phyloP scores from a whole-genome alignment of 2,797 vertebrate species.

The Eulemur rubriventer region DNA sequence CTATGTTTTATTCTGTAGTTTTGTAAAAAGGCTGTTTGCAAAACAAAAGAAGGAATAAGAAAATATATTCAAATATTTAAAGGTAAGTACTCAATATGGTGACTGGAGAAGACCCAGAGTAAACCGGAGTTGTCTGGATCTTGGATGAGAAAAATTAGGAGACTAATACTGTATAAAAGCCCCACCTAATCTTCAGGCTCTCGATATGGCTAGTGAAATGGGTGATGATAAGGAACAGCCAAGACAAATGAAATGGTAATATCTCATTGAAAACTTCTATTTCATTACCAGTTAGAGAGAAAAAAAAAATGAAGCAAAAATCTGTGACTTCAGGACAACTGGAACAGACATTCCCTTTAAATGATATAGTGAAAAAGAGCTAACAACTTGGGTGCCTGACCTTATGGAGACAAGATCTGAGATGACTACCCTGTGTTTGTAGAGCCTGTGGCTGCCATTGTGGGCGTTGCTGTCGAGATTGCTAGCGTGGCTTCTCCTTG shows the following conservation, averaged over 20 bases:
- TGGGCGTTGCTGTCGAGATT: not conserved
- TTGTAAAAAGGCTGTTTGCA: not conserved
- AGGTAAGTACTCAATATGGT: not conserved
- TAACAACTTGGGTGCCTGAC: not conserved
- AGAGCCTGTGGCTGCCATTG: not conserved
- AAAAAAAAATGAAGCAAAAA: not conserved
- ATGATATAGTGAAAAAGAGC: not conserved
- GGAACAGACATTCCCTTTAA: not conserved
- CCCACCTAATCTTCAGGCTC: not conserved
- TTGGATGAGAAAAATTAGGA: constrained; percentile 13
- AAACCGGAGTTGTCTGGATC: not conserved
- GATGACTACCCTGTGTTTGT: not conserved
- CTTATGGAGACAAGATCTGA: not conserved
- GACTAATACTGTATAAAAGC: not conserved
- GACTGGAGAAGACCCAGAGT: not conserved
- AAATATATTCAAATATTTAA: not conserved
- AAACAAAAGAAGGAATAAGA: constrained; percentile 41
- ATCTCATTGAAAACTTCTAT: not conserved
- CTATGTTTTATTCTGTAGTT: constrained; percentile 23
- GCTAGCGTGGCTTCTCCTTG: not conserved
- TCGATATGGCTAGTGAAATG: not conserved
- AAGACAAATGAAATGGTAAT: not conserved
- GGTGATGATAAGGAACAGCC: not conserved
- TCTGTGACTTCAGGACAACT: not conserved
- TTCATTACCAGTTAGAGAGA: not conserved